A percentile compares a stretch with the other conserved stretches of the same genome.
These are phyloP conservation scores for Eristalinus sepulchralis DNA, from an alignment of 2,888 invertebrate genomes.

Conservation along the genomic window DNA sequence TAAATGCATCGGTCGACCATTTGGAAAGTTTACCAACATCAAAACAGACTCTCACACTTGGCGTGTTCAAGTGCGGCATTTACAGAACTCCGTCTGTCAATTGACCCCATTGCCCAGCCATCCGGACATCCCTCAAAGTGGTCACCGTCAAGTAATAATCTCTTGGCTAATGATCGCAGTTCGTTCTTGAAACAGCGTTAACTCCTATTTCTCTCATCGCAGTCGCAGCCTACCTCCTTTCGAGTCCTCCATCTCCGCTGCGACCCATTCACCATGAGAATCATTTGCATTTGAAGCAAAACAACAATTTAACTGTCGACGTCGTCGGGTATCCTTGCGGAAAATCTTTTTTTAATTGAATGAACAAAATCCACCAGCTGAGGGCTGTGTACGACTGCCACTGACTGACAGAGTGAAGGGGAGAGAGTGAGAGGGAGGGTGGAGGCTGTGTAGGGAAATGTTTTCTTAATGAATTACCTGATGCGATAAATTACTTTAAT, in stretches of 20 bases:
- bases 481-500: slow-evolving; percentile 67
- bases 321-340: slow-evolving; percentile 3
- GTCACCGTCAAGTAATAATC: neutral
- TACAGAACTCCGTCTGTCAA: neutral
- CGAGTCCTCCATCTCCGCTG: neutral
- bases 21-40: too few relatives aligned
- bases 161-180: neutral
- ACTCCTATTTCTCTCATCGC: neutral
- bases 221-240: neutral
- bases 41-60: too few relatives aligned
- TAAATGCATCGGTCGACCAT: too few relatives aligned
- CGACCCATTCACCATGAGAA: slow-evolving; percentile 1
- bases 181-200: neutral
- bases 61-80: too few relatives aligned
- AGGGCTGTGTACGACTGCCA: neutral
- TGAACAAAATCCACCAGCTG: slow-evolving; percentile 1
- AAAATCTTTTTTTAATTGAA: slow-evolving; percentile 61
- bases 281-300: slow-evolving; percentile 29
- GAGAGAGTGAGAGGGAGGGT: neutral
- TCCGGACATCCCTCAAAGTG: neutral
- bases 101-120: neutral
- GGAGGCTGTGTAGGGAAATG: slow-evolving; percentile 33
- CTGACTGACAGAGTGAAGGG: neutral
- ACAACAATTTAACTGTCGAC: slow-evolving; percentile 40
- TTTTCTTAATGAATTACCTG: slow-evolving; percentile 63